Percentiles rank a stretch among this genome's conserved stretches.
Evolutionary conservation across 2,113 vertebrate species (phyloP).

Genomic region (Nannospalax galili): DNA sequence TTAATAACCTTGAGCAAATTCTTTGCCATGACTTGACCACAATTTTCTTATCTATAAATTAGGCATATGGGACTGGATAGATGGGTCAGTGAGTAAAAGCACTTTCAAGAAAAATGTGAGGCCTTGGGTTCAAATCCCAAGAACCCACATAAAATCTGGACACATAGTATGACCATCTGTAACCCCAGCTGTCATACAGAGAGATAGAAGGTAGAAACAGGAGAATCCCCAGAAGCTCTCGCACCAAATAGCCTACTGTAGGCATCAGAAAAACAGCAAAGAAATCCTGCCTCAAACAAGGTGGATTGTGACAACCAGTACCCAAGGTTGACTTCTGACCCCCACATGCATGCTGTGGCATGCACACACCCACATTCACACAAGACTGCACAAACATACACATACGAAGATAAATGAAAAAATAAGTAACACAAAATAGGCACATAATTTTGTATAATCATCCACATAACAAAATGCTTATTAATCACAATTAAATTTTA

Average conservation of each 20-base stretch:
- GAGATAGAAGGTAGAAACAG: neutral
- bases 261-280: neutral
- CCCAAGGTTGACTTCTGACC: neutral
- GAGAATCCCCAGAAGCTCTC: neutral
- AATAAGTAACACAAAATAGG: neutral
- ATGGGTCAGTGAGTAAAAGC: neutral
- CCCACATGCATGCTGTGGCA: neutral
- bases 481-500: constrained; percentile 29
- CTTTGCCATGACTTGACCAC: neutral
- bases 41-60: constrained; percentile 44
- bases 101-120: neutral
- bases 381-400: neutral
- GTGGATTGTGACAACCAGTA: neutral
- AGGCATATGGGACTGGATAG: neutral
- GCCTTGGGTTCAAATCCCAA: neutral
- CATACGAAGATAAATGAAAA: neutral
- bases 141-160: neutral
- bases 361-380: neutral
- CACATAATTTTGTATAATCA: neutral
- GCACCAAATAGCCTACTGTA: neutral
- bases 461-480: neutral
- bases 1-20: neutral
- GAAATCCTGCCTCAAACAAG: neutral
- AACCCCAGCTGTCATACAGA: neutral
- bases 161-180: neutral